Evolutionary conservation across 2,797 vertebrate species (phyloP), one percentile per base, ranked within the genome.

Genomic region (Macrochelys suwanniensis): DNA sequence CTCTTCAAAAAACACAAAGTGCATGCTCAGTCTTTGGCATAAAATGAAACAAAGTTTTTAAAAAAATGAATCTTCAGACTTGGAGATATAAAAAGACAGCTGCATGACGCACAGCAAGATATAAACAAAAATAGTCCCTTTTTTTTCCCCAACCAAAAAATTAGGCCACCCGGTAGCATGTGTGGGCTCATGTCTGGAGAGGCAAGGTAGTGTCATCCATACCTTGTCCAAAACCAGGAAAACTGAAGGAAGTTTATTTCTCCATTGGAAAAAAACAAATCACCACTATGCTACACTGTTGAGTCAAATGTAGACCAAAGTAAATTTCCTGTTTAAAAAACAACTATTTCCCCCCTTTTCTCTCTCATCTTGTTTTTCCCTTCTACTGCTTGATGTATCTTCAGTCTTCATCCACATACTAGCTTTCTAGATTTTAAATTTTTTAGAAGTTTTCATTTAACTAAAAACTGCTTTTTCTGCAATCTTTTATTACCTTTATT

Each of bases 181-280:
- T 47, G 6, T 1, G 19, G 2, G 65, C 37, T 28, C n/a, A 25
- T 1, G 4, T 6, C 50, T 3, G 15, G 28, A n/a, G 57, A 26
- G 13, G 71, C 6, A 76, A 85, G n/a, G 33, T 4, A 47, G 45
- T 1, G 0, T 0, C 3, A 31, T 71, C n/a, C n/a, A 26, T 21
- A 47, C 19, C 3, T 2, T 5, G n/a, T 1, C n/a, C 82, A 56
- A 31, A 71, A 71, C n/a, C 11, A 37, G 65, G n/a, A 71, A 71
- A 42, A 5, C 65, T 37, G n/a, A 68, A 68, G 65, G 65, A 68
- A 37, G n/a, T 37, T 37, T 68, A 15, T 37, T 68, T 59, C 21
- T 71, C 33, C 21, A 42, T 11, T 42, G 37, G n/a, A 71, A 71
- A 71, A n/a, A 71, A 19, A 6, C 13, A 21, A 54, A 4, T 33